Evolutionary conservation across 2,888 invertebrate species (phyloP).

Genomic region (Caenorhabditis macrosperma): DNA sequence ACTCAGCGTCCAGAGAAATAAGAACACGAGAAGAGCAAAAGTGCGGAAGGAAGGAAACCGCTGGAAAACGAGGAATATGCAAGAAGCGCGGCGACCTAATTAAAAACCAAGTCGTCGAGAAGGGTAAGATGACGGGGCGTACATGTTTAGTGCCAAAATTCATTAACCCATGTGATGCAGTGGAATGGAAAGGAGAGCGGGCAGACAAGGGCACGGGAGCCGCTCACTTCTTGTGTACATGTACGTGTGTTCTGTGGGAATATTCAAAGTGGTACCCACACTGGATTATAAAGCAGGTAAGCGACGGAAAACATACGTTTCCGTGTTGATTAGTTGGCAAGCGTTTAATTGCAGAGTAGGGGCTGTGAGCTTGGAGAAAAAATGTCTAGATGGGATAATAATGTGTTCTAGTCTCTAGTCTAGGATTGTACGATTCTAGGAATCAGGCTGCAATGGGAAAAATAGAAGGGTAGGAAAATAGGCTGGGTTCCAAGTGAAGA

Average conservation of each 20-base stretch:
- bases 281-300: conserved; percentile 44
- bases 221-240: conserved; percentile 45
- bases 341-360: no score
- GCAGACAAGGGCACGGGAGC: not conserved
- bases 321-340: conserved; percentile 21
- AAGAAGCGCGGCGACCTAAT: conserved; percentile 24
- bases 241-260: conserved; percentile 29
- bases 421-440: no score
- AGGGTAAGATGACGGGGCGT: conserved; percentile 35
- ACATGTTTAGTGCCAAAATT: conserved; percentile 58
- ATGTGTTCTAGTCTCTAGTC: no score
- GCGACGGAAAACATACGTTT: not conserved
- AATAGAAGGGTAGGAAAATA: no score
- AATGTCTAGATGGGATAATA: no score
- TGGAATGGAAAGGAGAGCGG: conserved; percentile 4
- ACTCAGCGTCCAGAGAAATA: not conserved
- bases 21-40: no score
- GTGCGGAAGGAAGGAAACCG: not conserved
- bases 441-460: no score
- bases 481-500: no score
- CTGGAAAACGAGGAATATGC: not conserved
- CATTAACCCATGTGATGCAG: conserved; percentile 48
- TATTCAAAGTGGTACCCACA: conserved; percentile 11
- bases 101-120: conserved; percentile 10
- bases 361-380: not conserved